Base-by-base conservation (phyloP, 2,888 invertebrate genomes). In the Hedychridium roseum region DNA sequence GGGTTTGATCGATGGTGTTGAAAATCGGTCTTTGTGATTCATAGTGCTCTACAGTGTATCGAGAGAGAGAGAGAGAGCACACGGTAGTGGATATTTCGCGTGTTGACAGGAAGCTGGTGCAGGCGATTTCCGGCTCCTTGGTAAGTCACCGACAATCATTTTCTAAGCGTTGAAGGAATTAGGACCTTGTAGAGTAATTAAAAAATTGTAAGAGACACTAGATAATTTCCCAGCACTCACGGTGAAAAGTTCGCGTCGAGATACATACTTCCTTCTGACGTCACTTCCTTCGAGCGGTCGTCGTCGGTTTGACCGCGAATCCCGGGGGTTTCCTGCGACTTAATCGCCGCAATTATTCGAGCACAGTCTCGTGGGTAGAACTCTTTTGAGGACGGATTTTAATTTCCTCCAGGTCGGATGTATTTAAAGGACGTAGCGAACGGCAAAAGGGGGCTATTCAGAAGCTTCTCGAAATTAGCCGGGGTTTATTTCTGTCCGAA, bases 211-310 rank as follows among this genome's bases (percentile, higher is more conserved):
- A n/a, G n/a, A n/a, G n/a, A n/a, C n/a, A n/a, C n/a, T n/a, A n/a
- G n/a, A 12, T 14, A n/a, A 23, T 15, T n/a, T 7, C 2, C 15
- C 26, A 21, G 14, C 3, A n/a, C 21, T 9, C 36, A 9, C 20
- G 36, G 14, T 32, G 32, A 46, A 43, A 49, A 54, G 50, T 36
- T 51, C 44, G 31, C 48, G 39, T 54, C 36, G n/a, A n/a, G n/a
- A n/a, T 48, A 51, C 54, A 53, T 46, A 50, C 56, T 61, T 64
- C 60, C 62, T 52, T 32, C 40, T 59, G 50, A 62, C 59, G 62
- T 64, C 57, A 57, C 35, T 57, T 66, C 62, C 60, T 54, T 28
- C 23, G 14, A 16, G 11, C 34, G 50, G 41, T 31, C 39, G 45
- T 32, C 20, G 41, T 38, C 12, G 17, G 38, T 49, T 49, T 41